Base-by-base conservation (phyloP, 1,140 invertebrate species). In the Hyphantria cunea region DNA sequence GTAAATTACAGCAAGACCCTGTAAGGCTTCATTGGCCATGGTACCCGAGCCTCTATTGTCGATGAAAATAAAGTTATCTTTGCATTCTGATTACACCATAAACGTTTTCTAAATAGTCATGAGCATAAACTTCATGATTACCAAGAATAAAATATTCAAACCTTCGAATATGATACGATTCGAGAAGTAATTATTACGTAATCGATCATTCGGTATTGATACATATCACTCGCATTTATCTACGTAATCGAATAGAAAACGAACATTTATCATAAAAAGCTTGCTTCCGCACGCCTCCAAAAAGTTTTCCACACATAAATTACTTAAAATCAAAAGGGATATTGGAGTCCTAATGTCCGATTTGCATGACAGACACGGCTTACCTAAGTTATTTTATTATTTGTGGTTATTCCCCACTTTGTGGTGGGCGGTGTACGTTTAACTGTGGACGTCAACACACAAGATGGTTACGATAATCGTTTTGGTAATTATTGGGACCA, bases 261-360 rank as follows among this genome's bases (percentile, higher is more conserved):
- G 74, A 70, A 76, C 78, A 78, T 82, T 84, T 80, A 80, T 80
- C 76, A 80, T 68, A 69, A 75, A 72, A 79, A 72, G 65, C 70
- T 42, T 64, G 70, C 67, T 76, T 70, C 68, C 59, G 44, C 48
- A 54, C 70, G 69, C 61, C 63, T 70, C 66, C 58, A 49, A 63
- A 55, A 72, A 74, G 62, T 82, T 78, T 78, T 75, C 78, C 75
- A 73, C 61, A 68, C 78, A 66, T 80, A 84, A 88, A 88, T 88
- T 89, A 83, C 82, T 86, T 86, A 82, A 88, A 88, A 88, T 82
- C 84, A 83, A 85, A 85, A 83, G 78, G 82, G 78, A 82, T 82
- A 84, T 83, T 82, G 78, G 68, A 64, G 68, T 58, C 58, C 78
- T 88, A 88, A 88, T 88, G 84, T 71, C 56, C 66, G 73, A 82